Conservation (phyloP, 30 jellyfish, hydroid and myxozoan species). For the Cassiopea xamachana region DNA sequence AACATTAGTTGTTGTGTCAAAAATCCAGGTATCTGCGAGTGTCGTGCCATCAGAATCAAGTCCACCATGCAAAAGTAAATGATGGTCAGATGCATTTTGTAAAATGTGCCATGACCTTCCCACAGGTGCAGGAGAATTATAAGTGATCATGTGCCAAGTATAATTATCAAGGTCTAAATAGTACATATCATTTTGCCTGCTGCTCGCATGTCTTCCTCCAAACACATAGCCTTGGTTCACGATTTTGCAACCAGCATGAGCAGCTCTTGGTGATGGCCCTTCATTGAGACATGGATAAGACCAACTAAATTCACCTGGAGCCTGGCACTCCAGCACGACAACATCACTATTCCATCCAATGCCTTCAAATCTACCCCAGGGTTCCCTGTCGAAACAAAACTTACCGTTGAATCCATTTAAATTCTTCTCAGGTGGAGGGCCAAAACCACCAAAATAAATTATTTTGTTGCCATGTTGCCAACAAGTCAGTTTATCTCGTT, state of each 20-base stretch:
- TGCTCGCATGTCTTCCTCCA: constrained; percentile 80
- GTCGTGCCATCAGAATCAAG: constrained; percentile 71
- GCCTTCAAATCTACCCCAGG: constrained; percentile 63
- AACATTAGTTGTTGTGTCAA: constrained; percentile 22
- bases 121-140: constrained; percentile 58
- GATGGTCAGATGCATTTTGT: constrained; percentile 34
- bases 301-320: constrained; percentile 71
- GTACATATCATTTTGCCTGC: constrained; percentile 82
- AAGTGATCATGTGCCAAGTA: constrained; percentile 62
- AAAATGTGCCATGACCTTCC: constrained; percentile 95
- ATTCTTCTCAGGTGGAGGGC: constrained; percentile 62
- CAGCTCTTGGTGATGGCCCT: constrained; percentile 92
- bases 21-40: constrained; percentile 83
- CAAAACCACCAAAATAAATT: constrained; percentile 92
- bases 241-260: constrained; percentile 78
- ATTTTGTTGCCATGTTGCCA: constrained; percentile 71
- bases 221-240: constrained; percentile 73
- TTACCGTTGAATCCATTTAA: constrained; percentile 66
- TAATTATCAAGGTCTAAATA: constrained; percentile 65
- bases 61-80: constrained; percentile 80
- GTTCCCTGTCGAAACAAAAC: constrained; percentile 73
- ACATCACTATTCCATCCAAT: constrained; percentile 88
- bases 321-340: constrained; percentile 69
- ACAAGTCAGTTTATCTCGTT: constrained; percentile 77
- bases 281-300: constrained; percentile 56